Evolutionary conservation across 35 echinoderm and acorn worm genomes (phyloP).

Genomic region (Strongylocentrotus purpuratus): DNA sequence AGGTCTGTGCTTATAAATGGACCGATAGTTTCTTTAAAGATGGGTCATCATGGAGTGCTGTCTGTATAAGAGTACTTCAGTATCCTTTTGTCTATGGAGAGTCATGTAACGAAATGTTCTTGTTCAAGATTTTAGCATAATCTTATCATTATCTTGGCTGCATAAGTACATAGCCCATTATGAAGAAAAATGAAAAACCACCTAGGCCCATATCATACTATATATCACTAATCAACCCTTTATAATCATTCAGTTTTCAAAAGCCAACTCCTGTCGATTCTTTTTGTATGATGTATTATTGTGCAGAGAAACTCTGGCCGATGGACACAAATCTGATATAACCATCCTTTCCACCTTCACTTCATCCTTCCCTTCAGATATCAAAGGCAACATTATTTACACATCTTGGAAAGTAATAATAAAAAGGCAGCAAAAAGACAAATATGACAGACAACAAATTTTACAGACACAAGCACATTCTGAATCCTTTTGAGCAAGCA

Average conservation of each 20-base stretch:
- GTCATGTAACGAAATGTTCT: too few species aligned
- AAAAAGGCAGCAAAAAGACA: conserved; percentile 42
- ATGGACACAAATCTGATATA: background rate
- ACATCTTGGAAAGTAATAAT: conserved; percentile 42
- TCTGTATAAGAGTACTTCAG: too few species aligned
- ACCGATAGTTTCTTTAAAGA: too few species aligned
- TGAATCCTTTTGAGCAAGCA: background rate
- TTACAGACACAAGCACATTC: background rate
- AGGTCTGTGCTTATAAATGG: too few species aligned
- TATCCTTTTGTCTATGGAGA: too few species aligned
- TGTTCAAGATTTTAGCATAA: too few species aligned
- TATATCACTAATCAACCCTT: too few species aligned
- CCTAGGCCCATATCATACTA: too few species aligned
- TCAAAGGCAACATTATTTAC: conserved; percentile 33
- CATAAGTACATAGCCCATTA: too few species aligned
- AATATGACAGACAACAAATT: background rate
- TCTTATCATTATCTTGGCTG: too few species aligned
- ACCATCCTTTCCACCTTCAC: background rate
- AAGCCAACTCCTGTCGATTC: background rate
- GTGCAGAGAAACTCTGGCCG: background rate
- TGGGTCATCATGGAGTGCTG: background rate
- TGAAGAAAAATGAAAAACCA: too few species aligned
- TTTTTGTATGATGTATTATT: background rate
- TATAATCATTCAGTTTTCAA: background rate
- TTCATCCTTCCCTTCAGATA: background rate